Evolutionary conservation across 1,140 invertebrate species (phyloP), one percentile per base, ranked within the genome.

Genomic region (Orchesella cincta): DNA sequence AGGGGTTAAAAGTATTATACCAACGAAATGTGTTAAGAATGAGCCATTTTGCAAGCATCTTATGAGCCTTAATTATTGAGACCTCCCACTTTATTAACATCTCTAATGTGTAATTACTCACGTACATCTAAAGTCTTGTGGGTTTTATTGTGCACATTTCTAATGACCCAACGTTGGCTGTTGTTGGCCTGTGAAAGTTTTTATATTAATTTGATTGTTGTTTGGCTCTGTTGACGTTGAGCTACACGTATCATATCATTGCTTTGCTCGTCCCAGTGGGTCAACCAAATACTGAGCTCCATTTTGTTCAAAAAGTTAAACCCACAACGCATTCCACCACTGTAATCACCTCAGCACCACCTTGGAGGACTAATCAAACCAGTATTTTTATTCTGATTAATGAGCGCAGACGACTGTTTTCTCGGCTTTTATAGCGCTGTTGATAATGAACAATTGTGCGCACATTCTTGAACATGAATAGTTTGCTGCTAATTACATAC

Each of bases 71-170:
- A 67, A 67, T 67, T 67, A 67, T 67, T 31, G 33, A 67, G 62
- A 67, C 62, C 62, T 67, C 62, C 62, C 62, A 67, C 28, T 67
- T 67, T 67, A 67, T 67, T 67, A 67, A 67, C 62, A 57, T 67
- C 31, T 67, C 3, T 67, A 67, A 57, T 26, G 52, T 57, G 52
- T 57, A 57, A 57, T 57, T 57, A 57, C 14, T 23, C 52, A 57
- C 52, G 52, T 57, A 57, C 5, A 26, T 23, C 14, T 23, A 26
- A 57, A 57, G 23, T n/a, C 52, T 3, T n/a, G 23, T 57, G 52
- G 5, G 39, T 12, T 12, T 57, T 57, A 12, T 57, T 57, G 14
- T 57, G 12, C 52, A 23, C 52, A n/a, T 20, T 20, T 12, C 52
- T 57, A 57, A 57, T 57, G 52, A n/a, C 12, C 52, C 52, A 57